Base-by-base conservation (phyloP, 2,888 invertebrate genomes). In the Drosophila kokeensis region DNA sequence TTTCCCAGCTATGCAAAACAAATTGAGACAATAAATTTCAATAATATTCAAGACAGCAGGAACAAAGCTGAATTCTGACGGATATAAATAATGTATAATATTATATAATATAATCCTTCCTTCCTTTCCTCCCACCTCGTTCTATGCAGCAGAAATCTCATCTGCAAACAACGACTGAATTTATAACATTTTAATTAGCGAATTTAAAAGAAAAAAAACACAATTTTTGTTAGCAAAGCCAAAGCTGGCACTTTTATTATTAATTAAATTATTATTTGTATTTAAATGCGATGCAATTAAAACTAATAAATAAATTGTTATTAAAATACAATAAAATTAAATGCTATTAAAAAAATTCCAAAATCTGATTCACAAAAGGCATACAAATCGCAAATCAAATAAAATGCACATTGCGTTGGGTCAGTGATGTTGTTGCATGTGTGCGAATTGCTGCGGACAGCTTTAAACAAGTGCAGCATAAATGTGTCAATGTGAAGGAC, bases 401-500 rank as follows among this genome's bases (percentile, higher is more conserved):
- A 27, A 62, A 57, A 24, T 55, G 21, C 50, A 60, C 63, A 69
- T 87, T 87, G 84, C 52, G 72, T 50, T 54, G 75, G 82, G 84
- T 87, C 83, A 83, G 81, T 78, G 38, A 40, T 38, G 32, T 68
- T 34, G 32, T 76, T 54, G 49, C 69, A 74, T 69, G 68, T 76
- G 78, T 78, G 83, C 66, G 68, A 79, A 77, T 58, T 42, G 45
- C 27, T 10, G 63, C 59, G 55, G 75, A 57, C 68, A 57, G 53
- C 30, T 8, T 38, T 59, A 36, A 79, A 27, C 40, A 50, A 59
- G 54, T 38, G 52, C 36, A 63, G 45, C 65, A 58, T 67, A 87
- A 85, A 81, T 81, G 78, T 89, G 90, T 87, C 90, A 89, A 89
- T 83, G 84, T 62, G 79, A 81, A 83, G 84, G 87, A 67, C 77